A percentile compares a stretch with the other conserved stretches of the same genome.
These are phyloP conservation scores for Danionella dracula DNA, from an alignment of 2,797 vertebrate species.

Conservation along the genomic window DNA sequence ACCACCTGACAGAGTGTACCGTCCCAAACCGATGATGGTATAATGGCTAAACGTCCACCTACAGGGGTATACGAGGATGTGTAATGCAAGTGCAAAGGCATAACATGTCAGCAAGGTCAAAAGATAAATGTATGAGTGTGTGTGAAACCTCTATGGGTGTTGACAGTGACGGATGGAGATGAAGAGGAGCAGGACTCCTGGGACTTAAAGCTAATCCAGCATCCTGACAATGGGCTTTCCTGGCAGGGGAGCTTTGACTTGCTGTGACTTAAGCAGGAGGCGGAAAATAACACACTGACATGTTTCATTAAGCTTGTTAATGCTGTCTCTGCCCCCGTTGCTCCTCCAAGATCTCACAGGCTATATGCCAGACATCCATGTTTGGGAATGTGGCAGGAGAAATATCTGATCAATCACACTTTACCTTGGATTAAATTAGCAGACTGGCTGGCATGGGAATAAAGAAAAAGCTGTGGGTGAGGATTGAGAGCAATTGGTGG, in stretches of 20 bases:
- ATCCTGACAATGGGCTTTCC: slow-evolving; percentile 67
- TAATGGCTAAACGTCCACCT: slow-evolving; percentile 14
- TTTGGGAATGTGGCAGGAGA: slow-evolving; percentile 18
- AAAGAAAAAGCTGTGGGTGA: neutral
- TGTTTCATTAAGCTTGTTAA: slow-evolving; percentile 72
- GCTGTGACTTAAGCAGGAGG: slow-evolving; percentile 49
- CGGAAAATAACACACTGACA: slow-evolving; percentile 67
- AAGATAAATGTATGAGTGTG: slow-evolving; percentile 32
- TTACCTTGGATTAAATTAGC: slow-evolving; percentile 12
- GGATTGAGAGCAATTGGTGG: neutral
- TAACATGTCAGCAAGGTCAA: slow-evolving; percentile 32
- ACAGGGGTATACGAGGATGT: slow-evolving; percentile 7
- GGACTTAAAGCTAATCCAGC: slow-evolving; percentile 65
- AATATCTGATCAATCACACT: slow-evolving; percentile 20
- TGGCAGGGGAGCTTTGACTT: slow-evolving; percentile 61
- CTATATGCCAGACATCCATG: slow-evolving; percentile 16
- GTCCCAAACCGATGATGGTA: neutral
- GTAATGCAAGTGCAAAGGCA: slow-evolving; percentile 8
- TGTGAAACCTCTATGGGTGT: slow-evolving; percentile 30
- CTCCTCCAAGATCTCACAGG: slow-evolving; percentile 28
- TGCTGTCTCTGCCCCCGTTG: slow-evolving; percentile 39
- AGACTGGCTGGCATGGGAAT: slow-evolving; percentile 17
- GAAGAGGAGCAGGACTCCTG: slow-evolving; percentile 61
- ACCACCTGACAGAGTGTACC: slow-evolving; percentile 56
- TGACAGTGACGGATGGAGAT: slow-evolving; percentile 58